phyloP scores from a whole-genome alignment of 2,113 vertebrate species.

The Bufo gargarizans region DNA sequence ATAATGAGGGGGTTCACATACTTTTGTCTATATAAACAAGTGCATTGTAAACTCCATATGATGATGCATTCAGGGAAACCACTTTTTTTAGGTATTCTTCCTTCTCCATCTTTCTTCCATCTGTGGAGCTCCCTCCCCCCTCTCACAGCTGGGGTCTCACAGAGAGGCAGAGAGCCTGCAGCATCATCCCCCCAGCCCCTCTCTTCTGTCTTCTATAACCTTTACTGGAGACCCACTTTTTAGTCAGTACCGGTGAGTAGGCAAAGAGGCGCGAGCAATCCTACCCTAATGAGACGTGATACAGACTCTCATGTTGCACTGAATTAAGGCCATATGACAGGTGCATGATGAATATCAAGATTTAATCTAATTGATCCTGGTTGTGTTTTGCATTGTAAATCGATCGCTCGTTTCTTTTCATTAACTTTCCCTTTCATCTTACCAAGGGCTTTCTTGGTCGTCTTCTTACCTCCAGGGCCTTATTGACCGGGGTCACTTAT shows the following conservation, averaged over 20 bases:
- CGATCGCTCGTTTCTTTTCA: neutral
- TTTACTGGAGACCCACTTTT: neutral
- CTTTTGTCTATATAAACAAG: too few species aligned
- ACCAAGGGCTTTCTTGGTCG: neutral
- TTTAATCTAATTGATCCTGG: neutral
- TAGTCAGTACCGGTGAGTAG: neutral
- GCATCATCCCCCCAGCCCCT: neutral
- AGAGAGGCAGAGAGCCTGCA: neutral
- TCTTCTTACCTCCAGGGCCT: neutral
- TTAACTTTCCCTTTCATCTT: neutral
- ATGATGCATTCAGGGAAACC: too few species aligned
- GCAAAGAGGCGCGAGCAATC: neutral
- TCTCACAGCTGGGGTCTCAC: neutral
- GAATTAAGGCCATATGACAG: neutral
- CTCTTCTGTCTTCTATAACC: neutral
- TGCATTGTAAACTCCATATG: too few species aligned
- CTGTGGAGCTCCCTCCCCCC: neutral
- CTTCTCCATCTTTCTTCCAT: too few species aligned
- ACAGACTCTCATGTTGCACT: neutral
- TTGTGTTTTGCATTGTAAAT: neutral
- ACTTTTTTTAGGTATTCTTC: too few species aligned
- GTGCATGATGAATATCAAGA: neutral
- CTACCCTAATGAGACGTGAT: neutral
- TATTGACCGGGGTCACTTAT: conserved; percentile 63
- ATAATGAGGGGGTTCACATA: too few species aligned